Percentiles rank a stretch among this genome's conserved stretches.
Conservation (phyloP, 2,797 vertebrate genomes). For the Protosalanx chinensis region DNA sequence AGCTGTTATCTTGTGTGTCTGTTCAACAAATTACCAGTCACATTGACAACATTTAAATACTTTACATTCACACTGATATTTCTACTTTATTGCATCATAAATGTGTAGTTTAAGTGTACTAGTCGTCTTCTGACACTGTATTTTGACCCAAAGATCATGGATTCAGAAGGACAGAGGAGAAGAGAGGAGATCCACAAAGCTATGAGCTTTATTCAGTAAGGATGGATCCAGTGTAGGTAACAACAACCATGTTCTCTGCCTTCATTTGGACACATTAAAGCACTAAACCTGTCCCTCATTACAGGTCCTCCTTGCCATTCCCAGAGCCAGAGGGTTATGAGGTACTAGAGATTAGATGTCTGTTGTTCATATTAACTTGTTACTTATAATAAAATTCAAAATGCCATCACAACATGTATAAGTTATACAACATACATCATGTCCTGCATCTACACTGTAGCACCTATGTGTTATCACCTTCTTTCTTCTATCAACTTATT, state of each 20-base stretch:
- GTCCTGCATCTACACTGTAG: background rate
- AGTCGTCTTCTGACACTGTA: background rate
- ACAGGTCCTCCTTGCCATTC: conserved; percentile 92
- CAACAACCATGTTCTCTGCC: background rate
- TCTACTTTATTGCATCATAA: background rate
- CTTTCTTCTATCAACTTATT: background rate
- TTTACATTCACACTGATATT: background rate
- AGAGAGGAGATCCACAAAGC: conserved; percentile 97
- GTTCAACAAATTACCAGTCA: background rate
- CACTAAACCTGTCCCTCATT: conserved; percentile 24
- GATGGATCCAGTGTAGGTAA: background rate
- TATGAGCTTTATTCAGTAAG: conserved; percentile 98
- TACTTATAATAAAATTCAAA: background rate
- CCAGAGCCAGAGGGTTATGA: conserved; percentile 93
- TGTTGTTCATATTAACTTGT: background rate
- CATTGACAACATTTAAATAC: background rate
- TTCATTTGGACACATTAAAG: background rate
- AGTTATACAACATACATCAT: background rate
- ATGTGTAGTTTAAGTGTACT: background rate
- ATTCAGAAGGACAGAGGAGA: conserved; percentile 88
- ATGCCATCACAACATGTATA: background rate
- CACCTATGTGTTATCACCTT: background rate
- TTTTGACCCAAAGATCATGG: conserved; percentile 63
- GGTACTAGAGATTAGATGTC: conserved; percentile 64
- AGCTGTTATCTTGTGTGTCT: background rate